These are phyloP conservation scores for Eurystomus glaucurus DNA, from an alignment of 2,797 vertebrate species.

Conservation along the genomic window DNA sequence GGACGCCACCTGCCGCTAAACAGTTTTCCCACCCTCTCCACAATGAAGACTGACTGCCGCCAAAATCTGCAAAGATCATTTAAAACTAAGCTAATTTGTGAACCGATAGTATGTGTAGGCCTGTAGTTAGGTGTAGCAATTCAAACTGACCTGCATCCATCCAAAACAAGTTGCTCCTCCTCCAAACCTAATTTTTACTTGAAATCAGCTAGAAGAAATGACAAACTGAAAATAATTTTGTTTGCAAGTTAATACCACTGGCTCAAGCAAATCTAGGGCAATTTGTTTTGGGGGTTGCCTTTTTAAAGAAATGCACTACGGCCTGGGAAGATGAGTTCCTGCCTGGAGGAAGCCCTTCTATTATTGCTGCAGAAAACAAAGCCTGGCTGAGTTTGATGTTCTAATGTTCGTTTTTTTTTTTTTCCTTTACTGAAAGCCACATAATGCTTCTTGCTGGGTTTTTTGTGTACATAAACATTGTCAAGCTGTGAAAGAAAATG, in stretches of 20 bases:
- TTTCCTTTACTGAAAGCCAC: constrained; percentile 84
- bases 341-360: constrained; percentile 83
- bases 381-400: constrained; percentile 83
- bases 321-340: constrained; percentile 73
- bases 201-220: constrained; percentile 82
- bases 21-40: constrained; percentile 64
- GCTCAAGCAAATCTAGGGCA: constrained; percentile 78
- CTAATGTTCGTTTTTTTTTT: constrained; percentile 80
- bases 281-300: constrained; percentile 78
- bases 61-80: constrained; percentile 75
- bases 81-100: constrained; percentile 80
- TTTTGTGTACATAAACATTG: constrained; percentile 86
- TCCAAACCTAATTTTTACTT: constrained; percentile 85
- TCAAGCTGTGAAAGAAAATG: constrained; percentile 90
- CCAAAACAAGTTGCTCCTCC: constrained; percentile 79
- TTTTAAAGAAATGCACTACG: constrained; percentile 83
- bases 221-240: constrained; percentile 75
- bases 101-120: constrained; percentile 78
- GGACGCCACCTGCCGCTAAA: constrained; percentile 75
- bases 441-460: constrained; percentile 85
- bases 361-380: constrained; percentile 85
- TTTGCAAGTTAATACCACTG: constrained; percentile 83
- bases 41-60: constrained; percentile 65
- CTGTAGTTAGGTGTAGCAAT: constrained; percentile 81
- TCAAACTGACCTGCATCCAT: constrained; percentile 82